Evolutionary conservation across 2,888 invertebrate genomes (phyloP).

Genomic region (Hydriomena furcata): DNA sequence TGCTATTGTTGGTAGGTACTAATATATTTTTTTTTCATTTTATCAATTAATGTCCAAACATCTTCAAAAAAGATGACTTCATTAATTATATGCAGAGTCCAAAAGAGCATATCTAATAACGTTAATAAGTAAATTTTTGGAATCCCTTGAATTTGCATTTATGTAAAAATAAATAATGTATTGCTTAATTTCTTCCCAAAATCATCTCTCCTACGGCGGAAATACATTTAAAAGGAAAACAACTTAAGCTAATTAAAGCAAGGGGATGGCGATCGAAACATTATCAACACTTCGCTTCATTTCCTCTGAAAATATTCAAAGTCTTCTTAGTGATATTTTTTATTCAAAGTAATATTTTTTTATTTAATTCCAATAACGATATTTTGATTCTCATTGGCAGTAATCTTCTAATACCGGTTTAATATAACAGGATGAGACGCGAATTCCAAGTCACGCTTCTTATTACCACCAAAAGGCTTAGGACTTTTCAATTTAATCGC

Average conservation of each 20-base stretch:
- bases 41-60: too few relatives aligned
- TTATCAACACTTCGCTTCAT: slow-evolving; percentile 24
- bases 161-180: slow-evolving; percentile 1
- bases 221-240: slow-evolving; percentile 24
- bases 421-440: slow-evolving; percentile 70
- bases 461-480: slow-evolving; percentile 70
- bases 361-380: slow-evolving; percentile 25
- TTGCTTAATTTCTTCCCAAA: slow-evolving; percentile 3
- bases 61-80: too few relatives aligned
- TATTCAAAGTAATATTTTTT: slow-evolving; percentile 17
- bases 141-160: background rate
- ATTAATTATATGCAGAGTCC: too few relatives aligned
- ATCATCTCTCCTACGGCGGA: slow-evolving; percentile 1
- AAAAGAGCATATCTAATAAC: too few relatives aligned
- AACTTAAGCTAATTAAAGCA: slow-evolving; percentile 18
- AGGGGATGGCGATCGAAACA: slow-evolving; percentile 20
- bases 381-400: slow-evolving; percentile 18
- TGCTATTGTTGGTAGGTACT: too few relatives aligned
- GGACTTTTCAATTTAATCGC: slow-evolving; percentile 75
- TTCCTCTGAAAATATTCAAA: slow-evolving; percentile 21
- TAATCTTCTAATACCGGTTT: slow-evolving; percentile 40
- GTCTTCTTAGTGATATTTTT: slow-evolving; percentile 21
- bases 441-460: slow-evolving; percentile 76
- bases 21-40: too few relatives aligned
- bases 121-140: too few relatives aligned